phyloP scores from a whole-genome alignment of 2,113 vertebrate genomes.

The Pangasianodon hypophthalmus region DNA sequence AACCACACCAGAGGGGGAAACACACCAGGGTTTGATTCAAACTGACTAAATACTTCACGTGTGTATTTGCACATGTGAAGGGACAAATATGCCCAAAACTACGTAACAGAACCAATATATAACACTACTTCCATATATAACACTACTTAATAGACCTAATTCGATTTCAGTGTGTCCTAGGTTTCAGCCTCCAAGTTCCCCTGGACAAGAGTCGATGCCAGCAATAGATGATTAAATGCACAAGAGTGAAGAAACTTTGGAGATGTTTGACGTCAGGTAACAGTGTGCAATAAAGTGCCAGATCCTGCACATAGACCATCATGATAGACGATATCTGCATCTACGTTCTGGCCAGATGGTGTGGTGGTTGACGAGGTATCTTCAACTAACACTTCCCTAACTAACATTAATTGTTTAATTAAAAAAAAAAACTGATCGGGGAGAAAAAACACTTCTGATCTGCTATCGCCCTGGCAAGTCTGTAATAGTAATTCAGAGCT shows the following conservation, averaged over 20 bases:
- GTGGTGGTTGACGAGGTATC: neutral
- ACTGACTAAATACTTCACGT: no score
- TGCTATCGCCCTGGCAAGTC: neutral
- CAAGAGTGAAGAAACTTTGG: neutral
- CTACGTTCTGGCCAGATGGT: neutral
- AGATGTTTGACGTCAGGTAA: neutral
- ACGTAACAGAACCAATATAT: no score
- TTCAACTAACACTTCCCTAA: neutral
- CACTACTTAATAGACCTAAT: no score
- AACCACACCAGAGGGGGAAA: no score
- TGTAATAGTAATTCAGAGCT: neutral
- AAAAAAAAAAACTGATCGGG: no score
- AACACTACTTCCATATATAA: no score
- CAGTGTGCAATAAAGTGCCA: neutral
- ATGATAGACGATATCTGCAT: conserved; percentile 2
- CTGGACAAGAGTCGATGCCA: neutral
- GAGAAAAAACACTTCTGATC: neutral
- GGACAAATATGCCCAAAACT: no score
- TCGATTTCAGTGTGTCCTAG: neutral
- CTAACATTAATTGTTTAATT: neutral
- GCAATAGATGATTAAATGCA: neutral
- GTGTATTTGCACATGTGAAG: no score
- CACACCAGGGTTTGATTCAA: no score
- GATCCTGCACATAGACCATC: neutral
- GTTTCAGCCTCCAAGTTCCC: neutral